Percentiles rank a stretch among this genome's conserved stretches.
Conservation (phyloP, 2,113 vertebrate species). For the Brachyhypopomus gauderio region DNA sequence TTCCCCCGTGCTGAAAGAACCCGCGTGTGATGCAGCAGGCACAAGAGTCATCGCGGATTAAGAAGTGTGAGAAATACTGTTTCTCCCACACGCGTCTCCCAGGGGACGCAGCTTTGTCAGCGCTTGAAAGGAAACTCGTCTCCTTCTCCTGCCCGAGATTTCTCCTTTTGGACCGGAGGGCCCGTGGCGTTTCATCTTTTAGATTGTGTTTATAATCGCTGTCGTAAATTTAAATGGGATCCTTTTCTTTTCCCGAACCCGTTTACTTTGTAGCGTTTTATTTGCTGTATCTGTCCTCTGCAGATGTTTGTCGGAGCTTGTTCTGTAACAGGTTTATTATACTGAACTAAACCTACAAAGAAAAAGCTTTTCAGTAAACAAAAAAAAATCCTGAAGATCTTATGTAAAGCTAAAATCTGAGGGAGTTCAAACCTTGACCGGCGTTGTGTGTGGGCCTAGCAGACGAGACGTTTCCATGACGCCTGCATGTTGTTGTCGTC, state of each 20-base stretch:
- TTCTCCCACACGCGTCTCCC: constrained; percentile 6
- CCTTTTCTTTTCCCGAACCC: neutral
- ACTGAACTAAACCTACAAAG: neutral
- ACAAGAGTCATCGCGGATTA: constrained; percentile 25
- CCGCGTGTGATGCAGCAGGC: constrained; percentile 11
- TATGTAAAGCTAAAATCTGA: neutral
- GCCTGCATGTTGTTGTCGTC: too few relatives aligned
- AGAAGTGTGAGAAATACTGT: neutral
- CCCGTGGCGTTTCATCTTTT: neutral
- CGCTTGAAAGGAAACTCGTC: neutral
- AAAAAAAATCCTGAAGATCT: neutral
- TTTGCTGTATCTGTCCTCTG: neutral
- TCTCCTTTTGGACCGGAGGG: neutral
- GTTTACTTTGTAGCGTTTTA: neutral
- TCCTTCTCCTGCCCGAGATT: neutral
- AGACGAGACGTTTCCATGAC: too few relatives aligned
- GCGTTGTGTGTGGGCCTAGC: too few relatives aligned
- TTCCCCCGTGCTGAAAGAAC: constrained; percentile 21
- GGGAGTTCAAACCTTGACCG: too few relatives aligned
- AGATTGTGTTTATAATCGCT: neutral
- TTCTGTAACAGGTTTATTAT: neutral
- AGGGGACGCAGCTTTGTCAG: constrained; percentile 9
- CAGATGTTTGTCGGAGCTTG: neutral
- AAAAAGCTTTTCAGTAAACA: neutral
- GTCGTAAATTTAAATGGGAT: neutral